phyloP scores from a whole-genome alignment of 2,888 invertebrate genomes.

The Xylota sylvarum region DNA sequence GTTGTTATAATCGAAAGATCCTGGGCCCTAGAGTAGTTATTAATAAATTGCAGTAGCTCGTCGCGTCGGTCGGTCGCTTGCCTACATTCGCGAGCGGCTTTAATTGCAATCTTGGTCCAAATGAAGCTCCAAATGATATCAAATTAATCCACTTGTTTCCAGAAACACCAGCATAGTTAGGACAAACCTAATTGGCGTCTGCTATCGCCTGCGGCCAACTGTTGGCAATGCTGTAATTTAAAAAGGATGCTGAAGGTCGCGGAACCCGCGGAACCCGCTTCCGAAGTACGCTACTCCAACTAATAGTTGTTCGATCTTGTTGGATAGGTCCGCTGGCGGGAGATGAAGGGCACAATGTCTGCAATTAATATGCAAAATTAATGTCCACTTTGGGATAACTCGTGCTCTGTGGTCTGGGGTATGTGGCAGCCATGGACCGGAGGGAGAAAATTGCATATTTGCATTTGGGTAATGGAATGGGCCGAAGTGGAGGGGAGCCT shows the following conservation, averaged over 20 bases:
- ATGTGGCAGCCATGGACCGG: not conserved
- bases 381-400: constrained; percentile 64
- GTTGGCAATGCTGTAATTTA: constrained; percentile 67
- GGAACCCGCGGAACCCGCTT: constrained; percentile 65
- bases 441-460: constrained; percentile 63
- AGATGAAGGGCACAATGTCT: constrained; percentile 56
- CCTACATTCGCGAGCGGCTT: constrained; percentile 28
- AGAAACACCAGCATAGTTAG: constrained; percentile 55
- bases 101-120: constrained; percentile 72
- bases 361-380: constrained; percentile 73
- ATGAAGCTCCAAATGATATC: constrained; percentile 76
- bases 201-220: constrained; percentile 44
- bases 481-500: constrained; percentile 1
- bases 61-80: too few relatives aligned
- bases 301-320: constrained; percentile 44
- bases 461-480: constrained; percentile 36
- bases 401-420: constrained; percentile 48
- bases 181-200: constrained; percentile 68
- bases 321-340: not conserved
- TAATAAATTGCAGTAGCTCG: constrained; percentile 57
- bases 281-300: constrained; percentile 6
- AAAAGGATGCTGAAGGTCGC: constrained; percentile 70
- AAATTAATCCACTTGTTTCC: constrained; percentile 73
- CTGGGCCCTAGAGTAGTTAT: constrained; percentile 38
- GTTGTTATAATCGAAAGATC: constrained; percentile 71